Base-by-base conservation (phyloP, 2,888 invertebrate genomes). In the Notodromas monacha region DNA sequence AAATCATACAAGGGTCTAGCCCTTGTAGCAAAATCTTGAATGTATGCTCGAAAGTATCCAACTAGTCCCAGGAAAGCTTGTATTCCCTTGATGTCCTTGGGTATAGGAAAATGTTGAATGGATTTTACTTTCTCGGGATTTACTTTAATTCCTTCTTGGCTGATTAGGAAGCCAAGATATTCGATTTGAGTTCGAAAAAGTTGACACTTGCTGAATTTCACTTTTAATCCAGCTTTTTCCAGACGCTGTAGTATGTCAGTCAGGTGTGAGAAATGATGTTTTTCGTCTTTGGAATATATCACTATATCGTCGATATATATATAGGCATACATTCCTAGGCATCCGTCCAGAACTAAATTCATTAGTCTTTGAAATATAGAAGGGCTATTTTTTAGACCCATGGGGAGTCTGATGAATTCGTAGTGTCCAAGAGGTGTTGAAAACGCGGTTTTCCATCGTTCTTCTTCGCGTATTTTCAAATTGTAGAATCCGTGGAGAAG, bases 351-450 rank as follows among this genome's bases (percentile, higher is more conserved):
- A 2, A 30, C 30, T 6, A 13, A 16, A 12, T 32, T 16, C 3
- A 13, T 21, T 4, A 32, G 13, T 4, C 32, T 3, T 21, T 32
- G 32, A 11, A 30, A 32, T 5, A 12, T 32, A n/a, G 12, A 28
- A 3, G 32, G 30, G 21, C 28, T 28, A 5, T 28, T 32, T 21
- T 32, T 32, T 31, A 32, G 10, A 5, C 32, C 32, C 32, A 32
- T 32, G 14, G 30, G 30, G 8, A 11, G 16, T 3, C 21, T 3
- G n/a, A 12, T 32, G n/a, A 32, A 31, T 14, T 30, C 30, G n/a
- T 30, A 32, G n/a, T 31, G 30, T 3, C 33, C 33, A 14, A 6
- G 14, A 12, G 30, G 13, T 10, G 26, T 31, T 2, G 30, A 12
- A 13, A 31, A 32, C 4, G 32, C 32, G 2, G 12, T 32, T 16